Conservation (phyloP, 2,888 invertebrate genomes). For the Luperina nickerlii region DNA sequence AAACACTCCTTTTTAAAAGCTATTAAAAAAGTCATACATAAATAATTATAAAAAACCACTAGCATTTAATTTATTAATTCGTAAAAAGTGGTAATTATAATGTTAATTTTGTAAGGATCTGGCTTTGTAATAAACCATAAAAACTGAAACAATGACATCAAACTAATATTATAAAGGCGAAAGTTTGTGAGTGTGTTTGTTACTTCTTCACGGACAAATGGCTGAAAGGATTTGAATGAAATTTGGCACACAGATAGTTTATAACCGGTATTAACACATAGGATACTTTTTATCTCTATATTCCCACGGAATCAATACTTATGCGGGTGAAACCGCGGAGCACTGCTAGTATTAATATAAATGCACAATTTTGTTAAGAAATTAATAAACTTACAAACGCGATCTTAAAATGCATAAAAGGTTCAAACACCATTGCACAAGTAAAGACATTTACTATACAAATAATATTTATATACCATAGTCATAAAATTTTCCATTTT, state of each 20-base stretch:
- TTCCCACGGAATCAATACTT: too few relatives aligned
- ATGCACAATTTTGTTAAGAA: not conserved
- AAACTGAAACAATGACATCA: too few relatives aligned
- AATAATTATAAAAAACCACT: not conserved
- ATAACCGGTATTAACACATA: too few relatives aligned
- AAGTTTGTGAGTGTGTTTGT: too few relatives aligned
- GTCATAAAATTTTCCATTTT: conserved; percentile 33
- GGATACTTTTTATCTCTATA: too few relatives aligned
- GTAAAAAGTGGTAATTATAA: not conserved
- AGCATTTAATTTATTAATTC: not conserved
- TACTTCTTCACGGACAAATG: too few relatives aligned
- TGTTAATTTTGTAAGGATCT: not conserved
- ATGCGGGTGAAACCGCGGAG: too few relatives aligned
- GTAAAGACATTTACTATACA: conserved; percentile 20
- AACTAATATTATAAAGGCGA: too few relatives aligned
- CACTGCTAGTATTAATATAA: not conserved
- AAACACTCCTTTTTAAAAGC: conserved; percentile 6
- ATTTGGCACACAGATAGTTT: too few relatives aligned
- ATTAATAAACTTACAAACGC: not conserved
- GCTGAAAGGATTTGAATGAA: too few relatives aligned
- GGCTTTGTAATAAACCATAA: too few relatives aligned
- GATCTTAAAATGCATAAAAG: not conserved
- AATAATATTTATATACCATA: conserved; percentile 3
- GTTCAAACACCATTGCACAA: not conserved
- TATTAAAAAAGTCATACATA: too few relatives aligned